Conservation (phyloP, 2,797 vertebrate species). For the Pantherophis alleghaniensis region DNA sequence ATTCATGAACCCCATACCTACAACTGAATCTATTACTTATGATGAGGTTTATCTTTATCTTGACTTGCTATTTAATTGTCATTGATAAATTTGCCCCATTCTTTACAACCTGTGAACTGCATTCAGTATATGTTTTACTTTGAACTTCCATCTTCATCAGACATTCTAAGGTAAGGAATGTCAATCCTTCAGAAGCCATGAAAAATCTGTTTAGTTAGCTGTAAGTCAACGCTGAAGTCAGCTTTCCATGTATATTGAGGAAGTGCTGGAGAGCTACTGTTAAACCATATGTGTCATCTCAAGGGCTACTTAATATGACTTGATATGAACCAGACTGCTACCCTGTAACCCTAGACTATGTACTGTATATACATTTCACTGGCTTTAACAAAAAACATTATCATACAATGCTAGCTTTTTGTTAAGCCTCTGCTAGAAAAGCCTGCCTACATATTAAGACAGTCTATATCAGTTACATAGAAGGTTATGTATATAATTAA, state of each 20-base stretch:
- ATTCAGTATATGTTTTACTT: not conserved
- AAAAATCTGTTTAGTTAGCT: not conserved
- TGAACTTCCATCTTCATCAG: not conserved
- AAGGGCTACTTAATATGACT: not conserved
- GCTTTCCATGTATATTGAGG: not conserved
- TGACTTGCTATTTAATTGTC: not conserved
- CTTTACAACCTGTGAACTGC: not conserved
- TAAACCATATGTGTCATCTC: not conserved
- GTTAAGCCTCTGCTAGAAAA: not conserved
- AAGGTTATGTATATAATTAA: not conserved
- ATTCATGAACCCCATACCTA: too few relatives aligned
- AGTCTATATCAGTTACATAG: not conserved
- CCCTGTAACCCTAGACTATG: not conserved
- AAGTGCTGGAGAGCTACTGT: not conserved
- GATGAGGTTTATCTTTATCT: not conserved
- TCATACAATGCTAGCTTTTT: not conserved
- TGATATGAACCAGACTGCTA: not conserved
- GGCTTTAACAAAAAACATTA: not conserved
- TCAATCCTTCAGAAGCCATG: not conserved
- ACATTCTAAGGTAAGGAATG: not conserved
- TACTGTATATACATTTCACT: not conserved
- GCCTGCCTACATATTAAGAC: not conserved
- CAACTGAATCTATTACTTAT: not conserved
- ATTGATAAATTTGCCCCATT: not conserved
- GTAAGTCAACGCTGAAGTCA: not conserved